A percentile compares a stretch with the other conserved stretches of the same genome.
These are phyloP conservation scores for Mirounga angustirostris DNA, from an alignment of 2,113 vertebrate species.

Conservation along the genomic window DNA sequence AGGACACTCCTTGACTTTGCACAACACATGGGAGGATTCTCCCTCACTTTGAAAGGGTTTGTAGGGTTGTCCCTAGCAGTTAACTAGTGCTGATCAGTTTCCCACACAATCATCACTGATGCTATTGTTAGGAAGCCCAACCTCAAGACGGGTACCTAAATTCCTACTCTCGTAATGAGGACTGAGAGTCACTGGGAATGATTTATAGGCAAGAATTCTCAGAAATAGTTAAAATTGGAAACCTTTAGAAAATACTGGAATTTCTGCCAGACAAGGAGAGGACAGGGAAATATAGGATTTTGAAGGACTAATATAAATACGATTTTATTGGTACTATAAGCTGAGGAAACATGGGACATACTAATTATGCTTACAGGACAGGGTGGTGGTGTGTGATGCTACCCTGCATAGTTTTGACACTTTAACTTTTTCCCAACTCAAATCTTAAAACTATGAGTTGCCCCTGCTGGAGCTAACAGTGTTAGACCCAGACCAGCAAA, in stretches of 20 bases:
- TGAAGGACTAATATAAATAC: conserved; percentile 1
- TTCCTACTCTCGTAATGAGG: neutral
- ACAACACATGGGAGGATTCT: neutral
- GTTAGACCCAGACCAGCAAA: neutral
- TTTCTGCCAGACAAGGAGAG: conserved; percentile 1
- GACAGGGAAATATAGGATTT: neutral
- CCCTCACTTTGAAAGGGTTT: neutral
- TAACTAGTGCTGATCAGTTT: neutral
- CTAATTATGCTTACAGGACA: neutral
- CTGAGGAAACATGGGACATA: neutral
- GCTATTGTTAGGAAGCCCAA: neutral
- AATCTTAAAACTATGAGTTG: neutral
- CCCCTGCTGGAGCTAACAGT: neutral
- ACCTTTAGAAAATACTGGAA: neutral
- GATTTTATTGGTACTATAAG: neutral
- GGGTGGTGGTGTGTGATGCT: neutral
- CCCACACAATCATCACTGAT: neutral
- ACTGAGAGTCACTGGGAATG: neutral
- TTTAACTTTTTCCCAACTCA: neutral
- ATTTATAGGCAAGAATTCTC: neutral
- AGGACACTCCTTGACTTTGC: neutral
- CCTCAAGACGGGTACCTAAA: neutral
- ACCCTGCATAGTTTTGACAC: neutral
- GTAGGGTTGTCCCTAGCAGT: neutral
- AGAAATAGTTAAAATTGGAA: conserved; percentile 31